Evolutionary conservation across 2,797 vertebrate species (phyloP), one percentile per base, ranked within the genome.

Genomic region (Cyclopterus lumpus): DNA sequence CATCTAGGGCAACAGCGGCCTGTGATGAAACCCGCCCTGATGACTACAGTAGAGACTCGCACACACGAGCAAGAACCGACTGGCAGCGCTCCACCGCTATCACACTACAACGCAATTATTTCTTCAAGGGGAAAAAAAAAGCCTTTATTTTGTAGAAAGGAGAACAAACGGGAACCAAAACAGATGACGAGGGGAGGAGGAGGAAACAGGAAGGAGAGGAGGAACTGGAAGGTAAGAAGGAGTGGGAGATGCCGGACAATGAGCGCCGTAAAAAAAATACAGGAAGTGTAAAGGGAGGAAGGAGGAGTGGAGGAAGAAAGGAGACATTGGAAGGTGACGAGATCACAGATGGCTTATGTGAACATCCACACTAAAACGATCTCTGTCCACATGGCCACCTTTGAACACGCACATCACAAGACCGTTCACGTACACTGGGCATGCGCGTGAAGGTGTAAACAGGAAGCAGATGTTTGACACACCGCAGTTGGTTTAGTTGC

Each of bases 221-320:
- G 26, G 36, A 55, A 73, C 12, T 28, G 71, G 65, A 59, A 63
- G 51, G 15, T 6, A 34, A 54, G 22, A 82, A 79, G 55, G 38
- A 75, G 63, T 12, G 36, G 73, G 62, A 62, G 74, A 73, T 60
- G 48, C 24, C 6, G 8, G 71, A 88, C 77, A 84, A 81, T 75
- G 40, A 84, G 60, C 0, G 22, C 20, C 42, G 22, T 51, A 22
- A 49, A 51, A 67, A 66, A 73, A 74, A 46, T 58, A 62, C 69
- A 82, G 72, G 68, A 84, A 82, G 72, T 28, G 12, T 51, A 24
- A 5, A 80, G 65, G 2, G 3, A 68, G 51, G 58, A 68, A 57
- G 36, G 32, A 71, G 38, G 38, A n/a, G n/a, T n/a, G 6, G 60
- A 66, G 57, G 34, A 42, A 63, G 42, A 68, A 49, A 73, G 32